Evolutionary conservation across 2,113 vertebrate species (phyloP), one percentile per base, ranked within the genome.

Genomic region (Toxotes chatareus): DNA sequence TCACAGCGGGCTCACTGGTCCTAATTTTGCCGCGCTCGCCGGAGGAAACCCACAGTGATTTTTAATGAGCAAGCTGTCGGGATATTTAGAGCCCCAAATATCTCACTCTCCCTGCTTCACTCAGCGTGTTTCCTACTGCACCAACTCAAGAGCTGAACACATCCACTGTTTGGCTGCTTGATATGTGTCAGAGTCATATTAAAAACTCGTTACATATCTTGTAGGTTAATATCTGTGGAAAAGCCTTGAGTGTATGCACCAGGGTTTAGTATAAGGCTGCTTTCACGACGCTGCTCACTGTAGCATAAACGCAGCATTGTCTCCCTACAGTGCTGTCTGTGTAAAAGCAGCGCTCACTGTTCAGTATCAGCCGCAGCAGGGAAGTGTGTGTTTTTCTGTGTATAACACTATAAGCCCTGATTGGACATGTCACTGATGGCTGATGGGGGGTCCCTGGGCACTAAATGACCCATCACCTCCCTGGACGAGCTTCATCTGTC

Each of bases 351-450:
- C 65, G 60, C 76, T 84, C 56, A 23, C 80, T 85, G 80, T 87
- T 88, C 56, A 49, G 73, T 66, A 77, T 76, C 49, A 21, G 62
- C 55, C 46, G 40, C 51, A 67, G 63, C 63, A 42, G 34, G 36
- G n/a, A 49, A 38, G 61, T 53, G 44, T 80, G 80, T 86, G 77
- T 85, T 67, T 85, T 77, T 79, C 78, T 80, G 79, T 80, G 84
- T 83, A 85, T 86, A 88, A 90, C 82, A 76, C 46, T 68, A 88
- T 71, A 49, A 84, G 77, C 69, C 83, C 86, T 94, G 93, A 95
- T 94, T 93, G 92, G 86, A 93, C 76, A 46, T 94, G 93, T 95
- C 94, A 94, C 89, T 94, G 91, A 95, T 93, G 90, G 93, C 89
- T 94, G 93, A 95, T 87, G 84, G 87, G 83, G 89, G 88, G 88